Conservation (phyloP, 2,888 invertebrate genomes). For the Drosophila antonietae region DNA sequence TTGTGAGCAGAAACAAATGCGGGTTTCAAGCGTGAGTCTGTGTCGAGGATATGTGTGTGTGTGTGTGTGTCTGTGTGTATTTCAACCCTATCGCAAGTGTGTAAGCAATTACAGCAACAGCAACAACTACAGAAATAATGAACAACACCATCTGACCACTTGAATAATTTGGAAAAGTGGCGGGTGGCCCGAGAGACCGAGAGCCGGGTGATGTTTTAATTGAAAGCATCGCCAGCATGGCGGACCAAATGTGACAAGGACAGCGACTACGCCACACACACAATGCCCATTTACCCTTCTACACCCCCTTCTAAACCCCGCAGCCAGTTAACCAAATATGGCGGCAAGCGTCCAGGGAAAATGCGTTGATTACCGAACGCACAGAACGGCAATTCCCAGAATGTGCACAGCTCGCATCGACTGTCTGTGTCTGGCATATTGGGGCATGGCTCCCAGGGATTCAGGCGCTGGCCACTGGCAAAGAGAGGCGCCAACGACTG, state of each 20-base stretch:
- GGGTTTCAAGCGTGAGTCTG: conserved; percentile 15
- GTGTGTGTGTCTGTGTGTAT: conserved; percentile 29
- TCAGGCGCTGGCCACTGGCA: conserved; percentile 13
- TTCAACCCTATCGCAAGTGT: conserved; percentile 71
- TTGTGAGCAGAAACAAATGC: conserved; percentile 36
- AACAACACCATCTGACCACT: conserved; percentile 79
- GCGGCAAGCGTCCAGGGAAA: conserved; percentile 56
- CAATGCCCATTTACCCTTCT: background rate
- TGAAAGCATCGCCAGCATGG: conserved; percentile 71
- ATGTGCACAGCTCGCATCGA: background rate
- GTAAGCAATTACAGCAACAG: conserved; percentile 54
- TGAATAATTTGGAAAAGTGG: conserved; percentile 69
- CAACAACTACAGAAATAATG: conserved; percentile 69
- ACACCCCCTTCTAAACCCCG: conserved; percentile 14
- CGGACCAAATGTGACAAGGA: conserved; percentile 51
- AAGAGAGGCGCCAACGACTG: conserved; percentile 10
- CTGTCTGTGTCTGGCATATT: conserved; percentile 3
- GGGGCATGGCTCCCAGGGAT: background rate
- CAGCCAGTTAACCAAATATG: conserved; percentile 59
- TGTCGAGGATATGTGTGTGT: conserved; percentile 4
- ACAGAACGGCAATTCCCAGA: conserved; percentile 31
- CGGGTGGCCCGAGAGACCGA: conserved; percentile 34
- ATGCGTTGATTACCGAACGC: conserved; percentile 46
- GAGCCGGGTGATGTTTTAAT: conserved; percentile 72
- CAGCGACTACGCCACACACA: conserved; percentile 28